These are phyloP conservation scores for Conus ventricosus DNA, from an alignment of 1,140 invertebrate genomes.

Conservation along the genomic window DNA sequence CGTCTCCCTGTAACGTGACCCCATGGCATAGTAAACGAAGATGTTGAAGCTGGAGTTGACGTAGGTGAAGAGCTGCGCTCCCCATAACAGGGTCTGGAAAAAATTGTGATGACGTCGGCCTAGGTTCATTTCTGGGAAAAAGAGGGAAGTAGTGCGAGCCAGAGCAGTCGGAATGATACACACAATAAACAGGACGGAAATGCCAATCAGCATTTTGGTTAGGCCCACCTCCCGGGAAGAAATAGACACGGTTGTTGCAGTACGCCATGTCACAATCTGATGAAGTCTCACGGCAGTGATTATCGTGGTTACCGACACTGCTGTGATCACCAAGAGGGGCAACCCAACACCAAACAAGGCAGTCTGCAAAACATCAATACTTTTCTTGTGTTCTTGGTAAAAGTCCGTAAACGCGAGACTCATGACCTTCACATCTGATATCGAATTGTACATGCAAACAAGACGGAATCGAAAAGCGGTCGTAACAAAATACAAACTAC, in stretches of 20 bases:
- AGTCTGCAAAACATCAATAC: not conserved
- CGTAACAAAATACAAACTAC: not conserved
- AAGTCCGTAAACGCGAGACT: not conserved
- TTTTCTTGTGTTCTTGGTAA: not conserved
- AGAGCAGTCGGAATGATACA: not conserved
- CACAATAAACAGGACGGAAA: conserved; percentile 7
- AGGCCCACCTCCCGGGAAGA: conserved; percentile 1
- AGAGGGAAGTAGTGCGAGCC: not conserved
- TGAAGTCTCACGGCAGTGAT: not conserved
- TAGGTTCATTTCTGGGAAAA: not conserved
- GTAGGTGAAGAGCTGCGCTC: not conserved
- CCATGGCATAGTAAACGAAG: not conserved
- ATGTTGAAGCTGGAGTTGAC: conserved; percentile 1
- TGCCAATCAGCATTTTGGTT: conserved; percentile 28
- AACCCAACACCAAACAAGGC: not conserved
- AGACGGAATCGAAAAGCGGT: not conserved
- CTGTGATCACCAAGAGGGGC: not conserved
- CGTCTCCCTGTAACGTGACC: conserved; percentile 1
- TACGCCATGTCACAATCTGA: not conserved
- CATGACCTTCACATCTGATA: no score
- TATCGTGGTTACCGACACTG: not conserved
- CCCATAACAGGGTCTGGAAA: not conserved
- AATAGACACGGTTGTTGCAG: not conserved
- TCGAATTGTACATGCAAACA: not conserved
- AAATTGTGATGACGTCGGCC: conserved; percentile 9